Conservation (phyloP, 2,113 vertebrate species). For the Hydrolagus affinis region DNA sequence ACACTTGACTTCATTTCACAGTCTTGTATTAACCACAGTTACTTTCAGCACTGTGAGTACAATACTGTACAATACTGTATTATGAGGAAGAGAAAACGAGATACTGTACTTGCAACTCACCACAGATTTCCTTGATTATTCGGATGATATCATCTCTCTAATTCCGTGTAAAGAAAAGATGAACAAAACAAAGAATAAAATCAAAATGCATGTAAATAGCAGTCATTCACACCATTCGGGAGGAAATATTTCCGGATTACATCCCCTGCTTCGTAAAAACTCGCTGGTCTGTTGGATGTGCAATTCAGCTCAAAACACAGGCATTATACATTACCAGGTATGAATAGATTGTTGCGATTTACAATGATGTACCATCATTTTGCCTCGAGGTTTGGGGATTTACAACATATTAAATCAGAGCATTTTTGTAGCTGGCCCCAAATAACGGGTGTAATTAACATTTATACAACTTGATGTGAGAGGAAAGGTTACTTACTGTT, state of each 20-base stretch:
- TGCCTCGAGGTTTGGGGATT: no score
- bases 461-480: neutral
- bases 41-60: neutral
- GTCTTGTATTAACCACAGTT: neutral
- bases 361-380: no score
- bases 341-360: no score
- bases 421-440: no score
- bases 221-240: neutral
- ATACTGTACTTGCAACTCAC: slow-evolving; percentile 54
- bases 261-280: no score
- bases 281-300: no score
- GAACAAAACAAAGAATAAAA: neutral
- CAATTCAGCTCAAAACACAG: no score
- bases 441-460: neutral
- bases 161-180: slow-evolving; percentile 40
- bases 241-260: neutral
- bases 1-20: neutral
- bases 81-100: neutral
- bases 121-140: slow-evolving; percentile 81
- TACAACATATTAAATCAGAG: no score
- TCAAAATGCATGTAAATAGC: neutral
- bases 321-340: no score
- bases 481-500: slow-evolving; percentile 57
- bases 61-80: neutral
- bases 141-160: slow-evolving; percentile 81